Base-by-base conservation (phyloP, 2,797 vertebrate genomes). In the Chromis chromis region DNA sequence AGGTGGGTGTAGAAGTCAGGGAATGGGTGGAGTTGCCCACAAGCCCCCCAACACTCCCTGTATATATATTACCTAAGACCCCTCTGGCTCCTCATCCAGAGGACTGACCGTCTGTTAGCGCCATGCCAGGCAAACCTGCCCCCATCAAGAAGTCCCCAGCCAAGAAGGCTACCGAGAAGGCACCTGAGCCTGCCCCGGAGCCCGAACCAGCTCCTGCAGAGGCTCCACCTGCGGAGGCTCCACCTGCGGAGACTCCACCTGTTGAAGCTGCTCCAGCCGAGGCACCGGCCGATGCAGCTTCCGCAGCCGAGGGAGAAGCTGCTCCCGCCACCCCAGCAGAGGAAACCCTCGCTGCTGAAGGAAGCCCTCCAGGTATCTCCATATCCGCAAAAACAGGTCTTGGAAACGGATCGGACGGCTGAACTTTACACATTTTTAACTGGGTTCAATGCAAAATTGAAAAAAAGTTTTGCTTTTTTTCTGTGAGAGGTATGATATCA, bases 101-200 rank as follows among this genome's bases (percentile, higher is more conserved):
- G 68, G 64, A 88, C 44, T 75, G 70, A 27, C 19, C 3, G 27
- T 85, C 76, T 77, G 53, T 63, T 65, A 69, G 55, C 73, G 81
- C 39, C 0, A 96, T 96, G 96, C 95, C 96, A 0, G 78, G 92
- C 42, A 96, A 96, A 89, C 88, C 94, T 64, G 87, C 94, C 1
- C 91, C 95, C 64, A 93, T 95, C 80, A 95, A 95, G 83, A 95
- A 95, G 79, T 86, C 94, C 46, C 81, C 91, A 5, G 89, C 88
- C 53, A 88, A 93, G 1, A 92, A 92, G 81, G 89, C 83, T 2
- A 88, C 53, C 0, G 88, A 79, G 27, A 91, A 91, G 59, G 73
- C 81, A 11, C 70, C 85, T 28, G 92, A 88, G 74, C 65, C 90
- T 0, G 88, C 55, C 25, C 55, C 91, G 0, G 14, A 65, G 9